Evolutionary conservation across 2,888 invertebrate genomes (phyloP).

Genomic region (Bimastos eiseni): DNA sequence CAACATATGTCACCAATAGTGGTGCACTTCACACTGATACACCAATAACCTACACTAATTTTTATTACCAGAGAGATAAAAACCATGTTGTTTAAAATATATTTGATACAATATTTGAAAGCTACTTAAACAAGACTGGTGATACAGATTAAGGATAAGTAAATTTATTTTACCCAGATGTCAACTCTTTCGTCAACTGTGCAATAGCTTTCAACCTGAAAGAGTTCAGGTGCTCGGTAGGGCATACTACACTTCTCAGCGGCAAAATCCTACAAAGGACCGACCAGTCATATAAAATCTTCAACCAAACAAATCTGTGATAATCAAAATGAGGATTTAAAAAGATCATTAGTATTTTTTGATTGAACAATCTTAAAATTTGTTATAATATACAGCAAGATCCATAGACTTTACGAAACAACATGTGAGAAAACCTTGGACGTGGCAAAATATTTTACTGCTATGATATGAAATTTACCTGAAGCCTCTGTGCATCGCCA

Average conservation of each 20-base stretch:
- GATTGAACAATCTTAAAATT: background rate
- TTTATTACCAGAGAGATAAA: background rate
- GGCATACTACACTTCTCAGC: slow-evolving; percentile 85
- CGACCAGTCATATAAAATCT: background rate
- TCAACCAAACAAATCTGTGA: background rate
- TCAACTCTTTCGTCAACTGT: slow-evolving; percentile 82
- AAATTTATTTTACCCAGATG: slow-evolving; percentile 73
- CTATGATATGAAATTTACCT: slow-evolving; percentile 49
- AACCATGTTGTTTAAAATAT: background rate
- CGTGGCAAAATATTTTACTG: background rate
- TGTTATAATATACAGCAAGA: background rate
- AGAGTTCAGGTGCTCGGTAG: slow-evolving; percentile 84
- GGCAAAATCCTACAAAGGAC: slow-evolving; percentile 72
- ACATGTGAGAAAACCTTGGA: background rate
- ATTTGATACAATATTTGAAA: background rate
- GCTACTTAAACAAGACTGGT: background rate
- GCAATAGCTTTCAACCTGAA: slow-evolving; percentile 79
- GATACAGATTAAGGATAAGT: background rate
- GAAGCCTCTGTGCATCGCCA: slow-evolving; percentile 58
- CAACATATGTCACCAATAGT: background rate
- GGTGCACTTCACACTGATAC: background rate
- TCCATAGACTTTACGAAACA: background rate
- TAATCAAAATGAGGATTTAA: background rate
- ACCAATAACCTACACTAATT: background rate
- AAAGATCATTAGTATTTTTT: background rate